Evolutionary conservation across 2,888 invertebrate species (phyloP).

Genomic region (Tetrapedia diversipes): DNA sequence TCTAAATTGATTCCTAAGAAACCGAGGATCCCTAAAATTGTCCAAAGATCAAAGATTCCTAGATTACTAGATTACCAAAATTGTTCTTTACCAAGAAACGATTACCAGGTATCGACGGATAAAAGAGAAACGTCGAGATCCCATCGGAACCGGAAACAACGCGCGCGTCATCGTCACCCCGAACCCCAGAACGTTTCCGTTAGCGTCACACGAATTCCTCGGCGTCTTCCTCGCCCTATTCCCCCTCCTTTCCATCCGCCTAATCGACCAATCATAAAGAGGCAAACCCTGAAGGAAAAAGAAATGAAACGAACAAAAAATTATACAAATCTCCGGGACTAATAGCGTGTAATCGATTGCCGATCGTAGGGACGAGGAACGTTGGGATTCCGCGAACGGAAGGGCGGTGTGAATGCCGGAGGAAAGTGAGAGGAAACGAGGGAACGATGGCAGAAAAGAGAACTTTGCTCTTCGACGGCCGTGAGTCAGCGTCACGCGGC

Average conservation of each 20-base stretch:
- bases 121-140: not conserved
- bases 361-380: constrained; percentile 37
- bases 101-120: too few relatives aligned
- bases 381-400: constrained; percentile 48
- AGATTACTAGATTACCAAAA: too few relatives aligned
- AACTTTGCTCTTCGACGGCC: constrained; percentile 41
- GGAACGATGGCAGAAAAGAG: constrained; percentile 51
- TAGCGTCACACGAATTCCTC: constrained; percentile 13
- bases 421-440: constrained; percentile 53
- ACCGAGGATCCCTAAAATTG: too few relatives aligned
- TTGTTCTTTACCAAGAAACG: too few relatives aligned
- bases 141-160: constrained; percentile 11
- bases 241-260: too few relatives aligned
- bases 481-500: constrained; percentile 56
- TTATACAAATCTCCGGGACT: not conserved
- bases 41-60: too few relatives aligned
- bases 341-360: constrained; percentile 30
- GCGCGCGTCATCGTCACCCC: constrained; percentile 3
- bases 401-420: constrained; percentile 41
- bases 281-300: not conserved
- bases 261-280: not conserved
- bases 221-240: not conserved
- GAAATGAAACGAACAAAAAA: not conserved
- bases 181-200: constrained; percentile 4
- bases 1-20: too few relatives aligned